Evolutionary conservation across 2,888 invertebrate species (phyloP), one percentile per base, ranked within the genome.

Genomic region (Gortyna flavago): DNA sequence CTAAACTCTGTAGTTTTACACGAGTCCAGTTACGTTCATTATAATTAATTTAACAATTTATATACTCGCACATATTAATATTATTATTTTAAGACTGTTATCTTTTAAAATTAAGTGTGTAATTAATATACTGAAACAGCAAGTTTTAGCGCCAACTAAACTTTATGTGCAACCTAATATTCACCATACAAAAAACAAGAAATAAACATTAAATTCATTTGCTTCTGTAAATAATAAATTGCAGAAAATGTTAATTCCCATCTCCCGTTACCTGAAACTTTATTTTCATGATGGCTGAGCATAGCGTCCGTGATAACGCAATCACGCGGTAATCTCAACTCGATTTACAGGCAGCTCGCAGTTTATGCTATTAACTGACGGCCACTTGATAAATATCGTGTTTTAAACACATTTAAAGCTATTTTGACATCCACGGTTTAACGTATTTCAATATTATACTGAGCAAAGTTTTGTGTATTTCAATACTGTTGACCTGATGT

Each of bases 241-340:
- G 65, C 65, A 72, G 25, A 61, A 71, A 72, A 72, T 66, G 11
- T 44, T 81, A 67, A 69, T 70, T 65, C 32, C 41, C 32, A 78
- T 62, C 29, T 70, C 61, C 51, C 35, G 44, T 35, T 72, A 73
- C 59, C 61, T 68, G 70, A 61, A 71, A 79, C 21, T 79, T 72
- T 70, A 72, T 75, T 81, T 81, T 32, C 69, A 65, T 51, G 41
- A 59, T 66, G 51, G 51, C 54, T 57, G 74, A 18, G n/a, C 71
- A 35, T 18, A 29, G 57, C 73, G 79, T 67, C 38, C 41, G 48
- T 41, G n/a, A 75, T 75, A 84, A 84, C 72, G 59, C 66, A 76
- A 83, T 80, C 75, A 76, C 11, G 70, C 57, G 41, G 73, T 82
- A 75, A 79, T 64, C 51, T 78, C 85, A 81, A 81, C 85, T 75